Evolutionary conservation across 2,888 invertebrate species (phyloP), one percentile per base, ranked within the genome.

Genomic region (Taenaris catops): DNA sequence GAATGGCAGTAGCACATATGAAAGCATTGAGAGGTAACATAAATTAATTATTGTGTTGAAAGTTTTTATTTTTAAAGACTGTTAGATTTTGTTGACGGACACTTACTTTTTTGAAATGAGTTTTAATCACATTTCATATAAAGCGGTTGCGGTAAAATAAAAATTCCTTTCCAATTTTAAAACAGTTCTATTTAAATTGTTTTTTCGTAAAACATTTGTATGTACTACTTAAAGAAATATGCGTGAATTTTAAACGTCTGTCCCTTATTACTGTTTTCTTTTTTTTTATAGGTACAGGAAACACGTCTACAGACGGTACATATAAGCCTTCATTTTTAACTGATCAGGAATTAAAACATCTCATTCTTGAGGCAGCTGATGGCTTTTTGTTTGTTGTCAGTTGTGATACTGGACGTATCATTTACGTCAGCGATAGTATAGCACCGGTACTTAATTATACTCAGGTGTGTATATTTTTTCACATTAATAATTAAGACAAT

Each of bases 1-100:
- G 99, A 63, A 99, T 99, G 99, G 99, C 99, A 26, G 99, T 99
- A 41, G 97, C 98, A 8, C 99, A 99, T 78, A 99, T 99, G 99
- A 98, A 99, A 88, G 95, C 95, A 34, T 91, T 99, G 40, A 90
- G 98, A 89, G 98, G 96, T 96, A 65, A 41, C 5, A 9, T 1
- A 10, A 6, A n/a, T 7, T 19, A n/a, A n/a, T n/a, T n/a, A n/a
- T n/a, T n/a, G n/a, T n/a, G n/a, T n/a, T n/a, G n/a, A n/a, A n/a
- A n/a, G n/a, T n/a, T n/a, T n/a, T n/a, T n/a, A n/a, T n/a, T n/a
- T n/a, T n/a, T n/a, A n/a, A n/a, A n/a, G n/a, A n/a, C n/a, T n/a
- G n/a, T n/a, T n/a, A n/a, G n/a, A n/a, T n/a, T n/a, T n/a, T n/a
- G n/a, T n/a, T n/a, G n/a, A n/a, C n/a, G n/a, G n/a, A n/a, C n/a